Conservation (phyloP, 37 sponge, comb jelly and placozoan genomes). For the Trichoplax adhaerens region DNA sequence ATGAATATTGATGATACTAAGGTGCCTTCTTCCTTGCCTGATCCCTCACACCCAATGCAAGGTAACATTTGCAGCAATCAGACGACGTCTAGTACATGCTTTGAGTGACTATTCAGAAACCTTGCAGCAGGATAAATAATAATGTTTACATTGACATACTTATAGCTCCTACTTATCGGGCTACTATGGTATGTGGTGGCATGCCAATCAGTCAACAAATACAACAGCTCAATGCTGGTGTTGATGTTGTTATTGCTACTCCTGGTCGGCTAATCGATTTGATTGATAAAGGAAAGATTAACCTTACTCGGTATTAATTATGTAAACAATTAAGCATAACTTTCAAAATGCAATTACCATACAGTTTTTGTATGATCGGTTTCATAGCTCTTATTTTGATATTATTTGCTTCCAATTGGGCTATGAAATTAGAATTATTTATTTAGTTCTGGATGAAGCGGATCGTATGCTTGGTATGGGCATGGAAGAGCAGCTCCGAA, state of each 20-base stretch:
- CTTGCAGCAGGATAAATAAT: no score
- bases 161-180: no score
- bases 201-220: constrained; percentile 3
- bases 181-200: constrained; percentile 22
- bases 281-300: background rate
- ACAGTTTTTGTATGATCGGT: no score
- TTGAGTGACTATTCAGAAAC: no score
- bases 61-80: no score
- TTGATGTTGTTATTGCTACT: constrained; percentile 26
- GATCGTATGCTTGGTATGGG: constrained; percentile 16
- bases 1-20: no score
- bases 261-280: constrained; percentile 25
- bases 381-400: background rate
- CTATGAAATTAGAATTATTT: background rate
- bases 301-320: background rate
- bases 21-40: no score
- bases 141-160: no score
- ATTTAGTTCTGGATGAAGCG: constrained; percentile 21
- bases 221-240: constrained; percentile 9
- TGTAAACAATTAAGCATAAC: no score
- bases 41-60: no score
- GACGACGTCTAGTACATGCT: no score
- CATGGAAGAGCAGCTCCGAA: constrained; percentile 25
- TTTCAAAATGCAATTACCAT: no score
- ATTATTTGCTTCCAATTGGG: background rate